Percentiles rank a stretch among this genome's conserved stretches.
Evolutionary conservation across 2,113 vertebrate species (phyloP).

Genomic region (Apistogramma diplotaenia): DNA sequence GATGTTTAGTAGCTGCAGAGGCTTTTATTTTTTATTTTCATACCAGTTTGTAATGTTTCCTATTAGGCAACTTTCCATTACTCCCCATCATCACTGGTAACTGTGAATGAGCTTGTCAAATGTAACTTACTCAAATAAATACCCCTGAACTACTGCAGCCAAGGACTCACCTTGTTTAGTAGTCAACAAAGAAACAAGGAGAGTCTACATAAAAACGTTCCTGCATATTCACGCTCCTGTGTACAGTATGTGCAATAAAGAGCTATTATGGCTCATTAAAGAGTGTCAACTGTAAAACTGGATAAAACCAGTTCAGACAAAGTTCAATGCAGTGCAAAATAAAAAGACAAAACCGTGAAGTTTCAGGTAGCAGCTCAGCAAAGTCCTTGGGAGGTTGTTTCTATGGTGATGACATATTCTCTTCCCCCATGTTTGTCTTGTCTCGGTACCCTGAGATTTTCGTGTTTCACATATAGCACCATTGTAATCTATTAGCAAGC

Average conservation of each 20-base stretch:
- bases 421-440: not conserved
- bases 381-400: conserved; percentile 37
- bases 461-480: conserved; percentile 3
- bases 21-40: not conserved
- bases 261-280: not conserved
- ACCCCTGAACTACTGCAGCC: not conserved
- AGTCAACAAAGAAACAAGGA: not conserved
- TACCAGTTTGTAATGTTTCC: not conserved
- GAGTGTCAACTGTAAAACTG: conserved; percentile 9
- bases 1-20: not conserved
- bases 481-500: conserved; percentile 17
- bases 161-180: not conserved
- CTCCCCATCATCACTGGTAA: not conserved
- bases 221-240: not conserved
- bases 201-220: not conserved
- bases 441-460: conserved; percentile 9
- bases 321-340: not conserved
- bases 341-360: not conserved
- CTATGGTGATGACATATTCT: conserved; percentile 32
- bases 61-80: not conserved
- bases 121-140: not conserved
- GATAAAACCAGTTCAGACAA: not conserved
- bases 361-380: not conserved
- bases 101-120: not conserved
- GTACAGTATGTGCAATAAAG: not conserved